Percentiles rank a stretch among this genome's conserved stretches.
phyloP scores from a whole-genome alignment of 2,113 vertebrate species.

The Oxygymnocypris stewartii region DNA sequence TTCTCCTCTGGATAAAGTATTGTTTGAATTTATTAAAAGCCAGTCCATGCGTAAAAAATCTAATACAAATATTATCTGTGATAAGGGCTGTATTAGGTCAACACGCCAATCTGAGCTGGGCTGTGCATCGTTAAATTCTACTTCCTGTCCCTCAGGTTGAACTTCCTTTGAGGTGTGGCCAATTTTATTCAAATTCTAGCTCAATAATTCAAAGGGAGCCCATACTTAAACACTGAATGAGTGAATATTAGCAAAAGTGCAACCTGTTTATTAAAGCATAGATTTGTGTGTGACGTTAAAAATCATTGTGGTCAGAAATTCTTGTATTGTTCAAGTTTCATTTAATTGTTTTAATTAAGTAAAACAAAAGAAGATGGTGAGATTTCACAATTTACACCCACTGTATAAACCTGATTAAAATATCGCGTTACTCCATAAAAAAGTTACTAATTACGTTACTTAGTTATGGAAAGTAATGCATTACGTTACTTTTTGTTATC shows the following conservation, averaged over 20 bases:
- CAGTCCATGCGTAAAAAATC: neutral
- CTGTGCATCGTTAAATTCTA: neutral
- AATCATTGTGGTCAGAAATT: neutral
- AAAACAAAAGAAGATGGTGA: neutral
- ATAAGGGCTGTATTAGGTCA: neutral
- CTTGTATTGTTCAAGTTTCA: neutral
- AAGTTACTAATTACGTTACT: no score
- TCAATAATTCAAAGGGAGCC: neutral
- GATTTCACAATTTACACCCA: no score
- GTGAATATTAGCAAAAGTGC: neutral
- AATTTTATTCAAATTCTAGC: neutral
- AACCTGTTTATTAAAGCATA: neutral
- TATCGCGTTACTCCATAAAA: no score
- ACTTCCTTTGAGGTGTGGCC: neutral
- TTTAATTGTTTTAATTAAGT: neutral
- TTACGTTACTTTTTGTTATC: no score
- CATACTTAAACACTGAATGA: neutral
- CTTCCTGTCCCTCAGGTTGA: neutral
- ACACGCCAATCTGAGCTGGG: neutral
- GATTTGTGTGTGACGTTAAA: neutral
- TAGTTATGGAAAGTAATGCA: no score
- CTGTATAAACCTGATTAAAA: no score
- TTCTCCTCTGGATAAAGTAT: neutral
- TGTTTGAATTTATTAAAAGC: neutral
- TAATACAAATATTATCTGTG: neutral